Conservation (phyloP, 1,140 invertebrate genomes). For the Bilobella aurantiaca region DNA sequence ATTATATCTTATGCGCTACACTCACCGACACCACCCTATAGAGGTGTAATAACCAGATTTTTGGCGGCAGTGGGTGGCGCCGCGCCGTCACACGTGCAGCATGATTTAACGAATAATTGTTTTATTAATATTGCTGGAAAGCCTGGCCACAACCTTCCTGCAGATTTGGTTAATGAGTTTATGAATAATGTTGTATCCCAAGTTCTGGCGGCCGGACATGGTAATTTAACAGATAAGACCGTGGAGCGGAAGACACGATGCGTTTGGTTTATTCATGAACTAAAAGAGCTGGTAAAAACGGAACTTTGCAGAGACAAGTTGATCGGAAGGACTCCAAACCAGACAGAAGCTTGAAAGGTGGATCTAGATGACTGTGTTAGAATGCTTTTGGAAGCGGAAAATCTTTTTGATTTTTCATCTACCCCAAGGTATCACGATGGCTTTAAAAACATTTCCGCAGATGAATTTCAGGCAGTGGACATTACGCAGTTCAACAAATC, state of each 20-base stretch:
- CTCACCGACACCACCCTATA: neutral
- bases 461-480: neutral
- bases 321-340: neutral
- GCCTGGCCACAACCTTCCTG: neutral
- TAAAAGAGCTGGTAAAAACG: neutral
- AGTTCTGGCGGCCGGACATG: neutral
- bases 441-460: neutral
- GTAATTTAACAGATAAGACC: neutral
- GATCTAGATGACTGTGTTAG: neutral
- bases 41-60: neutral
- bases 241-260: neutral
- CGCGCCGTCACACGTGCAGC: neutral
- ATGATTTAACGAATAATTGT: neutral
- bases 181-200: neutral
- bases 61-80: neutral
- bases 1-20: neutral
- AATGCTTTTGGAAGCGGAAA: neutral
- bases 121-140: neutral
- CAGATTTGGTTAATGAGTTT: constrained; percentile 1
- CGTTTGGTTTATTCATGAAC: neutral
- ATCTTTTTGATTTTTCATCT: neutral
- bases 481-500: neutral
- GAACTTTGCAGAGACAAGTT: neutral
- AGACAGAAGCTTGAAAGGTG: neutral
- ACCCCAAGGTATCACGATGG: neutral